Conservation (phyloP, 2,113 vertebrate genomes). For the Clarias batrachus region DNA sequence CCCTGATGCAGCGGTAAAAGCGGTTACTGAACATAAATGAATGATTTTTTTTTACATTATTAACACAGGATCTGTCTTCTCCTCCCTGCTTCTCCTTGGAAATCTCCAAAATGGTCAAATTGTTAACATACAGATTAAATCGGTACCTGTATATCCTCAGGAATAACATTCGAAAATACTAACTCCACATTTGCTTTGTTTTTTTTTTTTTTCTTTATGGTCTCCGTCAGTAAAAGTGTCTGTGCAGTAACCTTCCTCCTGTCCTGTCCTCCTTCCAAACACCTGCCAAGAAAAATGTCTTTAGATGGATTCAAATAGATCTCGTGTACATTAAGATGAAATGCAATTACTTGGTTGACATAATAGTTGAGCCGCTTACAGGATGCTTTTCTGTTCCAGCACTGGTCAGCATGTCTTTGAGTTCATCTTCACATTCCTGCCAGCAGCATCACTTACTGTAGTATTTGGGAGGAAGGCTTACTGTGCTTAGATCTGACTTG, state of each 20-base stretch:
- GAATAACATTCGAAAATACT: not conserved
- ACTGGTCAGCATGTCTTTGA: constrained; percentile 35
- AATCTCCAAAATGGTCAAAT: not conserved
- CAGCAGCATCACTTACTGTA: constrained; percentile 1
- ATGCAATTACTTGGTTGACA: not conserved
- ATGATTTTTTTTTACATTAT: not conserved
- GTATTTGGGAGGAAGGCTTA: not conserved
- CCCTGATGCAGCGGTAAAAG: not conserved
- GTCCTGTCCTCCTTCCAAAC: constrained; percentile 5
- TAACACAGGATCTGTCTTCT: not conserved
- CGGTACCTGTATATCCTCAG: not conserved
- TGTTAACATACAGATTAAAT: not conserved
- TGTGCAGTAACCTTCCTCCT: not conserved
- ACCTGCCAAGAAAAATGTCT: constrained; percentile 4
- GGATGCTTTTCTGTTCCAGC: not conserved
- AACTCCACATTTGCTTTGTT: not conserved
- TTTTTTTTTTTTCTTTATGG: not conserved
- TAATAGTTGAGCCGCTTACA: constrained; percentile 22
- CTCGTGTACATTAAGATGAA: constrained; percentile 11
- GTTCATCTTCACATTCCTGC: constrained; percentile 1
- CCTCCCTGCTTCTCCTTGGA: not conserved
- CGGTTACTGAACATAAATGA: not conserved
- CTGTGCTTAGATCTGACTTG: not conserved
- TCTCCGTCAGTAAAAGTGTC: not conserved
- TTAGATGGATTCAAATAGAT: constrained; percentile 21